Base-by-base conservation (phyloP, 2,113 vertebrate genomes). In the Accipiter cooperii region DNA sequence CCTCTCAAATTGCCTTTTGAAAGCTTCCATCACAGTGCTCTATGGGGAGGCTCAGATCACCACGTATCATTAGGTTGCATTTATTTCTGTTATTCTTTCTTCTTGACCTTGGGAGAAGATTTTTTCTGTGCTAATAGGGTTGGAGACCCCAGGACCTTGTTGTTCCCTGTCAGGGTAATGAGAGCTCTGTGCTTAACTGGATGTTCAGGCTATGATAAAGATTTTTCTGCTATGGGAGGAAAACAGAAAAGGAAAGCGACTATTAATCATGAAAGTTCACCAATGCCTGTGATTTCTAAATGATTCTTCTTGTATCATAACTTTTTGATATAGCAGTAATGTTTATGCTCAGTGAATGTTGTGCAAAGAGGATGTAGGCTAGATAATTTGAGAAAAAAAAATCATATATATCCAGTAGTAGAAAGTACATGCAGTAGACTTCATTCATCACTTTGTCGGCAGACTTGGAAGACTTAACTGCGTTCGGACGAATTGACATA, bases 401-500 rank as follows among this genome's bases (percentile, higher is more conserved):
- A 22, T 34, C 18, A 3, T 68, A 18, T 60, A 9, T 70, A 51
- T 60, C 66, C n/a, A 71, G 44, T n/a, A 40, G 65, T 75, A 93
- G 69, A 68, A 92, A 44, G 61, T 84, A 12, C 6, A 3, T 44
- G 34, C 13, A 15, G 31, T 75, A 79, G 57, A 73, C 65, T 91
- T 81, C 87, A 93, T 97, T 97, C 94, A 92, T 95, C 87, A 38
- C 61, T 57, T 69, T 89, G 47, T 89, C 3, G 8, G 63, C 40
- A 91, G 61, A 75, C 70, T 89, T 87, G 80, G 70, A 92, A 69
- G 34, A 57, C 26, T 89, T 86, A 33, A 36, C 5, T 86, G 69
- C 54, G 40, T 87, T 96, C 25, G 40, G 84, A 42, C 64, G 40
- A 66, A 76, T 55, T 87, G 86, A 92, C 93, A 91, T 89, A 76